Percentiles rank a stretch among this genome's conserved stretches.
Conservation (phyloP, 2,888 invertebrate species). For the Tachystola acroxantha region DNA sequence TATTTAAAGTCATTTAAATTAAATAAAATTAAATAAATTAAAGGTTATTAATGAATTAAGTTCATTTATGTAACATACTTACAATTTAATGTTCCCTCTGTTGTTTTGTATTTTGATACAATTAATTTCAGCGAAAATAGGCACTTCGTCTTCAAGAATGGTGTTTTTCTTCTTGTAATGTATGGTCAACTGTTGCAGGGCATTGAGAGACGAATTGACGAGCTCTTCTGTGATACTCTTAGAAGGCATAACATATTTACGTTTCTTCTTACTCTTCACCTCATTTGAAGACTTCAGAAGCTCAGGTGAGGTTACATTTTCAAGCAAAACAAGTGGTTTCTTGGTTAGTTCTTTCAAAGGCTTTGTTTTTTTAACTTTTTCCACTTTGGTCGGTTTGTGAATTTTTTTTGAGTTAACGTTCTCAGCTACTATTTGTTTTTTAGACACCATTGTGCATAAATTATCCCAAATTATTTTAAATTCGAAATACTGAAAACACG, state of each 20-base stretch:
- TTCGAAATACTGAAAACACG: too few species aligned
- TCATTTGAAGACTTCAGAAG: slow-evolving; percentile 9
- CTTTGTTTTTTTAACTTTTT: slow-evolving; percentile 15
- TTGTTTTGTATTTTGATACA: slow-evolving; percentile 82
- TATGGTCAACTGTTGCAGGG: slow-evolving; percentile 42
- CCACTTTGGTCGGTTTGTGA: slow-evolving; percentile 10
- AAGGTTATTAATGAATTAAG: too few species aligned
- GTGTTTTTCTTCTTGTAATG: slow-evolving; percentile 51
- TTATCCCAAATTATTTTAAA: not conserved
- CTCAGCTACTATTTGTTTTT: slow-evolving; percentile 14
- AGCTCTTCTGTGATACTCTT: slow-evolving; percentile 43
- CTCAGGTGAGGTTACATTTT: slow-evolving; percentile 6
- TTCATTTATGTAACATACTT: slow-evolving; percentile 54
- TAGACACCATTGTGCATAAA: slow-evolving; percentile 18
- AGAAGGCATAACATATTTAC: slow-evolving; percentile 52
- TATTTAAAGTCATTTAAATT: too few species aligned
- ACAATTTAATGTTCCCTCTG: slow-evolving; percentile 80
- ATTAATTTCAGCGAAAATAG: slow-evolving; percentile 78
- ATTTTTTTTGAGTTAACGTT: slow-evolving; percentile 11
- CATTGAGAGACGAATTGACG: slow-evolving; percentile 43
- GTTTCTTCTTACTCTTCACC: slow-evolving; percentile 27
- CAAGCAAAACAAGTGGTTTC: slow-evolving; percentile 5
- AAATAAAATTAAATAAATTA: too few species aligned
- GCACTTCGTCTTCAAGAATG: slow-evolving; percentile 77
- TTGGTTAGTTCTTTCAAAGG: slow-evolving; percentile 8